Evolutionary conservation across 2,113 vertebrate genomes (phyloP).

Genomic region (Sprattus sprattus): DNA sequence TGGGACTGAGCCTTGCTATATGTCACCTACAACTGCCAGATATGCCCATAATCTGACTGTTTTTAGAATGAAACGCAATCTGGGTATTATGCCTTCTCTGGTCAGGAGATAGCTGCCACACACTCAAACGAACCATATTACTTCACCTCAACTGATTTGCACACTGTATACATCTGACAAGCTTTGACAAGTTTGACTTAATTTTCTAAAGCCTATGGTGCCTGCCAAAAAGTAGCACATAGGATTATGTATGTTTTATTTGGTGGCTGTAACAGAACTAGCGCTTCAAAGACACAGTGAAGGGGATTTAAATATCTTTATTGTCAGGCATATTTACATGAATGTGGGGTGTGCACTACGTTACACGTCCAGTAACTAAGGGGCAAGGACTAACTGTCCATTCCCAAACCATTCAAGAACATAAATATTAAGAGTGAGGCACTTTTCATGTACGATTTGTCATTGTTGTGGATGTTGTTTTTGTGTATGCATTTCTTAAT

Average conservation of each 20-base stretch:
- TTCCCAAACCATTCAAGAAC: slow-evolving; percentile 29
- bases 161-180: not conserved
- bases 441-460: slow-evolving; percentile 42
- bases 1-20: not conserved
- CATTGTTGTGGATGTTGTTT: not conserved
- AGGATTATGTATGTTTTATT: not conserved
- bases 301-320: slow-evolving; percentile 51
- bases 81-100: not conserved
- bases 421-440: slow-evolving; percentile 54
- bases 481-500: slow-evolving; percentile 31
- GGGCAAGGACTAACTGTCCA: slow-evolving; percentile 18
- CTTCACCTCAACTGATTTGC: not conserved
- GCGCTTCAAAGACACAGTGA: not conserved
- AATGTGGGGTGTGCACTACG: slow-evolving; percentile 21
- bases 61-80: not conserved
- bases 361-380: slow-evolving; percentile 31
- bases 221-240: too few species aligned
- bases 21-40: not conserved
- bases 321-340: slow-evolving; percentile 51
- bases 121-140: not conserved
- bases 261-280: not conserved
- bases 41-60: not conserved
- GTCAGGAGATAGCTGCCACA: not conserved
- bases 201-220: too few species aligned
- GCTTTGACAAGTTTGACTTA: not conserved